Percentiles rank a stretch among this genome's conserved stretches.
phyloP scores from a whole-genome alignment of 1,140 invertebrate genomes.

The Halesus radiatus region DNA sequence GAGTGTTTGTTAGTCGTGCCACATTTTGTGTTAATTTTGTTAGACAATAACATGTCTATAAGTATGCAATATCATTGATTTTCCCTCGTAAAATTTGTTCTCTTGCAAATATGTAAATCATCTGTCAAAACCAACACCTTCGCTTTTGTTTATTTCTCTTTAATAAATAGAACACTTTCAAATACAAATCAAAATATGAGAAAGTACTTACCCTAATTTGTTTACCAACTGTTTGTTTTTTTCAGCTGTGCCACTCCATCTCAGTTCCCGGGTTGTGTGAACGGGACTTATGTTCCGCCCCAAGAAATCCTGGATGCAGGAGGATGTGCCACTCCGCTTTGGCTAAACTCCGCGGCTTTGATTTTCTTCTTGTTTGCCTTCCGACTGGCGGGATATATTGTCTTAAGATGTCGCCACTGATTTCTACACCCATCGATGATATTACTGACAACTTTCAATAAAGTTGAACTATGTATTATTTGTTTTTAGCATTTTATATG shows the following conservation, averaged over 20 bases:
- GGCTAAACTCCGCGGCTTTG: slow-evolving; percentile 84
- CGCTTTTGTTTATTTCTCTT: no score
- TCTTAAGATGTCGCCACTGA: slow-evolving; percentile 80
- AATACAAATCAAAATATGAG: no score
- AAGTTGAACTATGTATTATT: slow-evolving; percentile 37
- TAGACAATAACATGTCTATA: no score
- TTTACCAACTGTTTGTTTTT: slow-evolving; percentile 48
- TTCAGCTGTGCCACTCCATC: slow-evolving; percentile 79
- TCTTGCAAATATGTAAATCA: no score
- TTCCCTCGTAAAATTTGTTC: background rate
- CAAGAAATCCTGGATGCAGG: slow-evolving; percentile 79
- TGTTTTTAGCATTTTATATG: slow-evolving; percentile 22
- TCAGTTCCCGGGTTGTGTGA: slow-evolving; percentile 76
- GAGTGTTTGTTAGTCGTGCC: no score
- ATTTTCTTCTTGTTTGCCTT: slow-evolving; percentile 82
- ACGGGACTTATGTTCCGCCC: slow-evolving; percentile 75
- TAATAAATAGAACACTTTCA: no score
- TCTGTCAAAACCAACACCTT: no score
- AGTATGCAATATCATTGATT: no score
- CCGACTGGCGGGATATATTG: slow-evolving; percentile 81
- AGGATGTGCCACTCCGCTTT: slow-evolving; percentile 75
- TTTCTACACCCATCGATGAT: background rate
- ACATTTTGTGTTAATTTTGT: no score
- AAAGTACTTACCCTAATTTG: no score
- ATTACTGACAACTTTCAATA: background rate